phyloP scores from a whole-genome alignment of 1,140 invertebrate species.

The Zaprionus lachaisei region DNA sequence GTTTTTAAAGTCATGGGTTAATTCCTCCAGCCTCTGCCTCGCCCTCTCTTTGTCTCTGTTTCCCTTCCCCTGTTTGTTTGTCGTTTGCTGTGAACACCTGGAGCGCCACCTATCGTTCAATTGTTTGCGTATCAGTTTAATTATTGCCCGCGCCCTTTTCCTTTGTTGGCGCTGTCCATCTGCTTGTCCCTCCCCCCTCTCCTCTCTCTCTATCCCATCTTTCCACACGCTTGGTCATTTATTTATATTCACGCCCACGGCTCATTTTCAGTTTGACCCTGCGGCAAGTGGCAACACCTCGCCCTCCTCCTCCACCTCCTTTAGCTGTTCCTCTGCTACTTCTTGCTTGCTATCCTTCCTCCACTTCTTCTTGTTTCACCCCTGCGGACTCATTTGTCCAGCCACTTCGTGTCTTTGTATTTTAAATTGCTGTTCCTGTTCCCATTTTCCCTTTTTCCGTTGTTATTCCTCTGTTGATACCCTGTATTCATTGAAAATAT shows the following conservation, averaged over 20 bases:
- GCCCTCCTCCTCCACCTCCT: background rate
- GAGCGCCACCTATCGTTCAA: conserved; percentile 70
- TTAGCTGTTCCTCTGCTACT: background rate
- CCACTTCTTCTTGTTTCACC: no score
- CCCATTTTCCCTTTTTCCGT: conserved; percentile 42
- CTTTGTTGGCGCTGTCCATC: conserved; percentile 15
- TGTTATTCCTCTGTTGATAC: conserved; percentile 2
- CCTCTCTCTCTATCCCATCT: background rate
- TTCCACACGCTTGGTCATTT: conserved; percentile 57
- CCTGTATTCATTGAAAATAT: conserved; percentile 18
- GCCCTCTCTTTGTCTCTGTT: background rate
- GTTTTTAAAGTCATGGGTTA: conserved; percentile 54
- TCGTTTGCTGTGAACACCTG: conserved; percentile 60
- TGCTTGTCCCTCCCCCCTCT: background rate
- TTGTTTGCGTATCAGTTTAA: conserved; percentile 79
- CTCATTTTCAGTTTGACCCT: conserved; percentile 78
- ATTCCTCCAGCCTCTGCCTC: conserved; percentile 5
- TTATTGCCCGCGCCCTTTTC: conserved; percentile 63
- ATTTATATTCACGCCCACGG: conserved; percentile 80
- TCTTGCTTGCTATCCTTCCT: background rate
- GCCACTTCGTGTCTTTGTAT: conserved; percentile 70
- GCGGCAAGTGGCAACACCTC: conserved; percentile 29
- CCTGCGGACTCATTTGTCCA: conserved; percentile 22
- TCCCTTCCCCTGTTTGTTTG: conserved; percentile 26
- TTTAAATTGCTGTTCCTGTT: conserved; percentile 73